Evolutionary conservation across 1,140 invertebrate genomes (phyloP), one percentile per base, ranked within the genome.

Genomic region (Aphidius gifuensis): DNA sequence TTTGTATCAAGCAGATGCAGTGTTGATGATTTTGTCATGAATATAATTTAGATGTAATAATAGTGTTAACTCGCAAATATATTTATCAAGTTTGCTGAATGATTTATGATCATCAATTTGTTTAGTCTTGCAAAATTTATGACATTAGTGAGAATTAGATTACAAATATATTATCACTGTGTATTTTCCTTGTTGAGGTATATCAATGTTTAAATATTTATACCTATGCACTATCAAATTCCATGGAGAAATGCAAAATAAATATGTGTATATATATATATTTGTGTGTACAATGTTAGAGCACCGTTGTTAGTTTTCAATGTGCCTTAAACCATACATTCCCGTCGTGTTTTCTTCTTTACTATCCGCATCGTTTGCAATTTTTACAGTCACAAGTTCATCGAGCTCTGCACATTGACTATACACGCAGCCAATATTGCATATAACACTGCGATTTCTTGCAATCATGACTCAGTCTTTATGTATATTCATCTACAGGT

Each of bases 311-410:
- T 32, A 32, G 23, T 32, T 32, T 32, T 32, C 23, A 32, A 32
- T 32, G 23, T 32, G 23, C 23, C 23, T 32, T 32, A 32, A 32
- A 32, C 23, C 23, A 32, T 32, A 32, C 23, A 32, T 32, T 32
- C 23, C 23, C 23, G 23, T 32, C 23, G 23, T 32, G 23, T 32
- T 50, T 16, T 57, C 32, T 60, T 56, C 21, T 48, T 50, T 23
- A 44, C 51, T 59, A 55, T 46, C 61, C 71, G 72, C 73, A 75
- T 76, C 74, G 68, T 46, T 42, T 39, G 51, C 53, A 60, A 79
- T 77, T 77, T 79, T 79, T 77, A 67, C 67, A 70, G 64, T 66
- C 62, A 32, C 23, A 63, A 76, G 71, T 76, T 78, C 74, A 73
- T 75, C 75, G 72, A 73, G 71, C 71, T 72, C 62, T 47, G 53